Conservation (phyloP, 2,888 invertebrate species). For the Strigamia transsilvanica region DNA sequence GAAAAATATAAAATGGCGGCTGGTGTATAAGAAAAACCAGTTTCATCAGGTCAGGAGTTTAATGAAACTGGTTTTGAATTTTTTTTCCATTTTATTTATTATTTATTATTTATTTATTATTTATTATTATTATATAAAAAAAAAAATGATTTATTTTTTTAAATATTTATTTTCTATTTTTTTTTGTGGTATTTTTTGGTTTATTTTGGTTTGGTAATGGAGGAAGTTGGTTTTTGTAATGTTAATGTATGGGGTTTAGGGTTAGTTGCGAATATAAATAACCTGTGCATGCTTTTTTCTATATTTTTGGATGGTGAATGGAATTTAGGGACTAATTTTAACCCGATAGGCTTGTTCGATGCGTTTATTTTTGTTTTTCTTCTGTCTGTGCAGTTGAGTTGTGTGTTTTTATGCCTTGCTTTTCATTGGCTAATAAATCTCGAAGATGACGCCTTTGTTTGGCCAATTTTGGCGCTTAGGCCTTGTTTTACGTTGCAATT, state of each 20-base stretch:
- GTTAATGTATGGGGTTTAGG: neutral
- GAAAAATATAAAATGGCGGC: constrained; percentile 31
- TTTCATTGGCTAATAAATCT: too few species aligned
- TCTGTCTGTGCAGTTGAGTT: neutral
- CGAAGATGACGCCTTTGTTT: too few species aligned
- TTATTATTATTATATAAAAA: neutral
- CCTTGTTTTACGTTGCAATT: too few species aligned
- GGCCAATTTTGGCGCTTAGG: too few species aligned
- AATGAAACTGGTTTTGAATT: constrained; percentile 16
- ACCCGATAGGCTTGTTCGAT: neutral
- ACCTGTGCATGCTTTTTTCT: neutral
- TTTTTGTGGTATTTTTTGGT: neutral
- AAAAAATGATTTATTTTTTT: neutral
- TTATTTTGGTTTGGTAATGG: neutral
- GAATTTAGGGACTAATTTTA: constrained; percentile 25
- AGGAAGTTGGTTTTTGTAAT: neutral
- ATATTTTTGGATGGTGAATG: neutral
- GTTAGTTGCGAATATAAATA: neutral
- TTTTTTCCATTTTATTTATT: neutral
- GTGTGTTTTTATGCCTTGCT: too few species aligned
- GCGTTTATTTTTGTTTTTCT: constrained; percentile 3
- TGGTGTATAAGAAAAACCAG: neutral
- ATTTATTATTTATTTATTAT: neutral
- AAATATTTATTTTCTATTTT: neutral
- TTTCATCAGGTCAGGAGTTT: constrained; percentile 44